These are phyloP conservation scores for Grantiella picta DNA, from an alignment of 2,113 vertebrate genomes.

Conservation along the genomic window DNA sequence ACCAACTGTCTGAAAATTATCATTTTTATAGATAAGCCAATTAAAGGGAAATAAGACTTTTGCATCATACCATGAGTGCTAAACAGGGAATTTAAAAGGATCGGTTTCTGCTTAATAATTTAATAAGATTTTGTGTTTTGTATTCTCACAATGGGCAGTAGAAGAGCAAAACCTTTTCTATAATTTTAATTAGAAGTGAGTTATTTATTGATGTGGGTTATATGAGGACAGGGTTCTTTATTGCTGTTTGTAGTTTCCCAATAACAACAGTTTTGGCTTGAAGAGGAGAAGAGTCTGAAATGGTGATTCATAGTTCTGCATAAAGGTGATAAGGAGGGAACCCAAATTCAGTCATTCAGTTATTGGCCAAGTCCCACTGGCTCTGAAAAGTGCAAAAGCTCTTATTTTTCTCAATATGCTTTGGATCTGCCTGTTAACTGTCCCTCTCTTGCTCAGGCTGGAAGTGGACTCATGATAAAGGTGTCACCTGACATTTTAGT, in stretches of 20 bases:
- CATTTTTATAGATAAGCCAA: slow-evolving; percentile 64
- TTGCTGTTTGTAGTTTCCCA: not conserved
- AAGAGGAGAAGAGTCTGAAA: not conserved
- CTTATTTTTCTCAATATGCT: not conserved
- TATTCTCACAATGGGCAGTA: not conserved
- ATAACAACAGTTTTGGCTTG: not conserved
- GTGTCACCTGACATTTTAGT: not conserved
- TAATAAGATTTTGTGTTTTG: slow-evolving; percentile 33
- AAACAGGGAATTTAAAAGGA: slow-evolving; percentile 52
- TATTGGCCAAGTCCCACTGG: not conserved
- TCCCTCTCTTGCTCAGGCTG: not conserved
- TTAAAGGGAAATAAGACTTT: slow-evolving; percentile 57
- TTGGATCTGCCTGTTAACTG: not conserved
- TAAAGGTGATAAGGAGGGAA: not conserved
- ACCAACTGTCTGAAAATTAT: slow-evolving; percentile 65
- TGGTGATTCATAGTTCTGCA: not conserved
- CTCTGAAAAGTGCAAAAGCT: not conserved
- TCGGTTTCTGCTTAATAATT: slow-evolving; percentile 54
- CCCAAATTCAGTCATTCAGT: not conserved
- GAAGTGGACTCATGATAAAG: not conserved
- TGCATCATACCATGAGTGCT: slow-evolving; percentile 38
- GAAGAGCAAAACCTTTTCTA: not conserved
- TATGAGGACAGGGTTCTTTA: not conserved
- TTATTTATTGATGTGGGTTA: slow-evolving; percentile 3
- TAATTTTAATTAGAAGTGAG: slow-evolving; percentile 12